phyloP scores from a whole-genome alignment of 2,797 vertebrate genomes.

The Gouania willdenowi region DNA sequence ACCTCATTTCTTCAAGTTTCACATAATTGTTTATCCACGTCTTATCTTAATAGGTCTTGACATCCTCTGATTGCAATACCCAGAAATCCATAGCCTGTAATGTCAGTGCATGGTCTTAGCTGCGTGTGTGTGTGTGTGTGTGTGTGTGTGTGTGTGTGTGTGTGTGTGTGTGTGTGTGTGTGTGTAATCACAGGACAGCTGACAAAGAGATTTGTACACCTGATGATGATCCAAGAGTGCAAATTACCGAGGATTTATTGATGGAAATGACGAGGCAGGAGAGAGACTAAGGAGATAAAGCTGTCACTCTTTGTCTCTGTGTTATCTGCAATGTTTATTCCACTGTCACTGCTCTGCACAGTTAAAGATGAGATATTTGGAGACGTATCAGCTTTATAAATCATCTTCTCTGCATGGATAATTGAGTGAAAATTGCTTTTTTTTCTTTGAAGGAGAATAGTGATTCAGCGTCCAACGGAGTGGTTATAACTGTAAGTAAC shows the following conservation, averaged over 20 bases:
- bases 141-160: constrained; percentile 27
- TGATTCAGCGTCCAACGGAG: too few species aligned
- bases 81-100: constrained; percentile 25
- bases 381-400: background rate
- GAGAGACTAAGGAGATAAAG: constrained; percentile 9
- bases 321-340: background rate
- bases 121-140: constrained; percentile 17
- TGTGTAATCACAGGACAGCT: constrained; percentile 13
- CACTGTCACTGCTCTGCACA: background rate
- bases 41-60: constrained; percentile 54
- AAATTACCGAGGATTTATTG: constrained; percentile 30
- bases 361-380: background rate
- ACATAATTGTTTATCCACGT: constrained; percentile 45
- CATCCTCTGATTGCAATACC: constrained; percentile 39
- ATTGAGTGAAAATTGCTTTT: constrained; percentile 7
- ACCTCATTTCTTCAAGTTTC: constrained; percentile 55
- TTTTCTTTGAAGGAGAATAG: too few species aligned
- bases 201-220: constrained; percentile 38
- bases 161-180: constrained; percentile 21
- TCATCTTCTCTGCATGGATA: background rate
- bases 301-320: constrained; percentile 7
- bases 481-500: too few species aligned
- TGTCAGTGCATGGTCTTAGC: constrained; percentile 10
- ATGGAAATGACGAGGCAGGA: constrained; percentile 29
- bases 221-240: constrained; percentile 50